A percentile compares a stretch with the other conserved stretches of the same genome.
phyloP scores from a whole-genome alignment of 2,797 vertebrate species.

The Valencia hispanica region DNA sequence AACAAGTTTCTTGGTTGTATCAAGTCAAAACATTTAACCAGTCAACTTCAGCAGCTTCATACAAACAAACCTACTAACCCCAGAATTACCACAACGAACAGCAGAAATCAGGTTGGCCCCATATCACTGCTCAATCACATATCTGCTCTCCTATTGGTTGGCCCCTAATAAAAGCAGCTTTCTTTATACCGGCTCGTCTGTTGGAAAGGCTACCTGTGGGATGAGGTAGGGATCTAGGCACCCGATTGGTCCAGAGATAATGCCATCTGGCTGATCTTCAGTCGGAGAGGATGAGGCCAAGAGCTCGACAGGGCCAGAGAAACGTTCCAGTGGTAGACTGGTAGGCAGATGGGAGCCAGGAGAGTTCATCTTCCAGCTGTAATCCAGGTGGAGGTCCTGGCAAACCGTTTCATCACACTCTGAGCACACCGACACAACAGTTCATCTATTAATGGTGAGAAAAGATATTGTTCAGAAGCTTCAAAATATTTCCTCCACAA shows the following conservation, averaged over 20 bases:
- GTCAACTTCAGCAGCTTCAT: conserved; percentile 39
- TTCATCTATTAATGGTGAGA: neutral
- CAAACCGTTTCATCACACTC: conserved; percentile 43
- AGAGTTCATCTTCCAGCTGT: conserved; percentile 32
- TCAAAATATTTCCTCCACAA: neutral
- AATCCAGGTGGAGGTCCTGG: conserved; percentile 46
- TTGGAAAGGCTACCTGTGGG: conserved; percentile 82
- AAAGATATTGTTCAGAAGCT: neutral
- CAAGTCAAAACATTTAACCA: conserved; percentile 11
- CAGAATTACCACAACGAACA: conserved; percentile 43
- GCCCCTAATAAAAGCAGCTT: conserved; percentile 81
- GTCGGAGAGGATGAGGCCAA: conserved; percentile 71
- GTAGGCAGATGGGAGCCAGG: conserved; percentile 79
- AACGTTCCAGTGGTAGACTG: conserved; percentile 77
- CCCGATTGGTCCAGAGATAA: conserved; percentile 81
- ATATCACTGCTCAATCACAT: conserved; percentile 44
- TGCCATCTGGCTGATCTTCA: conserved; percentile 85
- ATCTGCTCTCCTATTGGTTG: conserved; percentile 71
- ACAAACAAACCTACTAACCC: neutral
- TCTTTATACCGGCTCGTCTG: conserved; percentile 57
- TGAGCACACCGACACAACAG: neutral
- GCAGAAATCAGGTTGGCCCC: conserved; percentile 33
- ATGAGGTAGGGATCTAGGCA: conserved; percentile 77
- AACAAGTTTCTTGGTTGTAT: neutral
- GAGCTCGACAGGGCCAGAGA: conserved; percentile 38